A percentile compares a stretch with the other conserved stretches of the same genome.
These are phyloP conservation scores for Dermatophagoides farinae DNA, from an alignment of 1,140 invertebrate genomes.

Conservation along the genomic window DNA sequence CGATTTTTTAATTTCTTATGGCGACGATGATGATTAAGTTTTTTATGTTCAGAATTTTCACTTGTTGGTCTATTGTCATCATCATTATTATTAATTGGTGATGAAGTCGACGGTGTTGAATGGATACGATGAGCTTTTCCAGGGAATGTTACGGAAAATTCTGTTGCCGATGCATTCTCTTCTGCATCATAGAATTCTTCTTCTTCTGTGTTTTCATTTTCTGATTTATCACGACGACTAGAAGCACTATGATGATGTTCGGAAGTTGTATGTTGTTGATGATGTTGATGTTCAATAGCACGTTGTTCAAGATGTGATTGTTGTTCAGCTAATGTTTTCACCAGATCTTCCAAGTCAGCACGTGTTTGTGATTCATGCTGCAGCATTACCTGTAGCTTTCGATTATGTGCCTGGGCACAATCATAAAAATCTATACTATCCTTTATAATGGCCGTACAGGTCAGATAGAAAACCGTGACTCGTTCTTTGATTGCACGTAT, in stretches of 20 bases:
- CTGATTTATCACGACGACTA: neutral
- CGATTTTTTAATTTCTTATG: neutral
- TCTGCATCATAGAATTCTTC: slow-evolving; percentile 82
- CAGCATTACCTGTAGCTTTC: slow-evolving; percentile 70
- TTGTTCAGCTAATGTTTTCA: slow-evolving; percentile 87
- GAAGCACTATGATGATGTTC: slow-evolving; percentile 7
- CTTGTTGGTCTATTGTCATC: neutral
- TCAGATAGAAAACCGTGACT: slow-evolving; percentile 76
- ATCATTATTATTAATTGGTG: neutral
- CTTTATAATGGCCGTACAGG: slow-evolving; percentile 85
- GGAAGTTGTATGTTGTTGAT: slow-evolving; percentile 13
- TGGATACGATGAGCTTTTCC: slow-evolving; percentile 22
- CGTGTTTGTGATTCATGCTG: slow-evolving; percentile 88
- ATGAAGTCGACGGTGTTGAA: neutral
- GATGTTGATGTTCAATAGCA: slow-evolving; percentile 33
- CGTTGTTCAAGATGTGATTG: slow-evolving; percentile 69
- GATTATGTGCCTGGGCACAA: slow-evolving; percentile 59
- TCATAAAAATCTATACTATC: slow-evolving; percentile 71
- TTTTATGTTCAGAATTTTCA: neutral
- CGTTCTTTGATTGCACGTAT: slow-evolving; percentile 65
- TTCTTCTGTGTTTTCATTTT: slow-evolving; percentile 37
- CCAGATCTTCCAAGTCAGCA: slow-evolving; percentile 79
- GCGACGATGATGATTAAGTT: neutral
- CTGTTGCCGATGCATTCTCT: slow-evolving; percentile 26
- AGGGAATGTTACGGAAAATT: slow-evolving; percentile 30